These are phyloP conservation scores for Bilobella aurantiaca DNA, from an alignment of 1,140 invertebrate species.

Conservation along the genomic window DNA sequence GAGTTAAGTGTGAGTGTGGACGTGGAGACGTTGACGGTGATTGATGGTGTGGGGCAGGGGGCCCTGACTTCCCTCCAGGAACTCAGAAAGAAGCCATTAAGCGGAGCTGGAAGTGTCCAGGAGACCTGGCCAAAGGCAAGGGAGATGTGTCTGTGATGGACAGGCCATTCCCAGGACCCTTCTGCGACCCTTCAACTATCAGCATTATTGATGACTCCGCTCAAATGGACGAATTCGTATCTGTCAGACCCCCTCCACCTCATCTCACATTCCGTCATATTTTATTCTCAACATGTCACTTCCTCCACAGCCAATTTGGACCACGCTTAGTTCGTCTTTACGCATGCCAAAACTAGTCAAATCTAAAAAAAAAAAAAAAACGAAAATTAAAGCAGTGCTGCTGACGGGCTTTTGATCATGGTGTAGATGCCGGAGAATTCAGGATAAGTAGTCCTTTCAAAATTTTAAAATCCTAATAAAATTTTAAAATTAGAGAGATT, in stretches of 20 bases:
- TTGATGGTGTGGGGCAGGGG: slow-evolving; percentile 1
- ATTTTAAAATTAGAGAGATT: too few relatives aligned
- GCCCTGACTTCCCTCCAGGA: not conserved
- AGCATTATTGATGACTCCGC: slow-evolving; percentile 24
- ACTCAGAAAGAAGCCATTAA: not conserved
- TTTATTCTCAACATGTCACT: slow-evolving; percentile 6
- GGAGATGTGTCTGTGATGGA: not conserved
- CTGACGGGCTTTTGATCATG: too few relatives aligned
- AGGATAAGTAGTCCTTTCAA: too few relatives aligned
- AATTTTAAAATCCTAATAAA: too few relatives aligned
- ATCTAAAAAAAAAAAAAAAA: too few relatives aligned
- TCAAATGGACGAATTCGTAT: slow-evolving; percentile 25
- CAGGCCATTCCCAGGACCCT: not conserved
- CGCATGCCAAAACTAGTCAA: too few relatives aligned
- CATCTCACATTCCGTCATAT: slow-evolving; percentile 15
- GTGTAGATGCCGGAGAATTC: too few relatives aligned
- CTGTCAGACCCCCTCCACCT: slow-evolving; percentile 22
- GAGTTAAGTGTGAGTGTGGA: slow-evolving; percentile 16
- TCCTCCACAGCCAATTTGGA: slow-evolving; percentile 1
- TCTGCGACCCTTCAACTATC: not conserved
- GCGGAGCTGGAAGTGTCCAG: not conserved
- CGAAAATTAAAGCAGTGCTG: too few relatives aligned
- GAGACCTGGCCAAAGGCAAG: not conserved
- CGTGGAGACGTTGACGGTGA: slow-evolving; percentile 13
- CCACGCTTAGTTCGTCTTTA: not conserved